These are phyloP conservation scores for Scaptodrosophila latifasciaeformis DNA, from an alignment of 2,888 invertebrate genomes.

Conservation along the genomic window DNA sequence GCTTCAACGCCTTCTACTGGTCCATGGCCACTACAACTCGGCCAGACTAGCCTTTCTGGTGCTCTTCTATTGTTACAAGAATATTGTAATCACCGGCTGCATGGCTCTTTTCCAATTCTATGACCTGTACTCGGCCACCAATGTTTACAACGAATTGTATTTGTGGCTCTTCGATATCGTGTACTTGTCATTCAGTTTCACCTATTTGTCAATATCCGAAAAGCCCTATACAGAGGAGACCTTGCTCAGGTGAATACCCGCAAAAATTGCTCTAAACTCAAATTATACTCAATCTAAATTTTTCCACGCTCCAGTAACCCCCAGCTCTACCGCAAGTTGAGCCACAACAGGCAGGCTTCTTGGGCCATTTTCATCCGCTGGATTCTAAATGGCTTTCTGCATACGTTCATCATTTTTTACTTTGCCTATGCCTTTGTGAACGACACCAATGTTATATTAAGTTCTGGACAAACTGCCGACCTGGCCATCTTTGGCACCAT, in stretches of 20 bases:
- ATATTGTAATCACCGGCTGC: constrained; percentile 82
- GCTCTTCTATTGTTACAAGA: constrained; percentile 90
- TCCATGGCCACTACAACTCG: constrained; percentile 90
- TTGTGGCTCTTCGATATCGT: constrained; percentile 84
- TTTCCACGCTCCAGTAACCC: constrained; percentile 77
- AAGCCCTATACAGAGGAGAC: constrained; percentile 79
- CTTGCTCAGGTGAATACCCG: constrained; percentile 76
- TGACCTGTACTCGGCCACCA: constrained; percentile 78
- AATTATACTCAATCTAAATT: too few species aligned
- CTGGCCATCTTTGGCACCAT: constrained; percentile 78
- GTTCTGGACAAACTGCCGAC: constrained; percentile 76
- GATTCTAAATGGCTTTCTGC: constrained; percentile 79
- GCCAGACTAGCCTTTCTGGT: constrained; percentile 83
- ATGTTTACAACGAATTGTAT: constrained; percentile 83
- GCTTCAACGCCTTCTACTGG: constrained; percentile 83
- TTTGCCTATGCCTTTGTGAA: constrained; percentile 75
- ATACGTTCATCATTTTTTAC: constrained; percentile 79
- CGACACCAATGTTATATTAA: constrained; percentile 75
- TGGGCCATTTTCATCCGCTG: constrained; percentile 79
- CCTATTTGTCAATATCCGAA: constrained; percentile 84
- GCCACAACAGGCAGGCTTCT: constrained; percentile 79
- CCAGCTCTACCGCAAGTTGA: constrained; percentile 79
- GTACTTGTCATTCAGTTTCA: constrained; percentile 84
- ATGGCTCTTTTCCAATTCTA: constrained; percentile 78
- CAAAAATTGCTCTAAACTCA: too few species aligned